These are phyloP conservation scores for Poecile atricapillus DNA, from an alignment of 2,113 vertebrate species.

Conservation along the genomic window DNA sequence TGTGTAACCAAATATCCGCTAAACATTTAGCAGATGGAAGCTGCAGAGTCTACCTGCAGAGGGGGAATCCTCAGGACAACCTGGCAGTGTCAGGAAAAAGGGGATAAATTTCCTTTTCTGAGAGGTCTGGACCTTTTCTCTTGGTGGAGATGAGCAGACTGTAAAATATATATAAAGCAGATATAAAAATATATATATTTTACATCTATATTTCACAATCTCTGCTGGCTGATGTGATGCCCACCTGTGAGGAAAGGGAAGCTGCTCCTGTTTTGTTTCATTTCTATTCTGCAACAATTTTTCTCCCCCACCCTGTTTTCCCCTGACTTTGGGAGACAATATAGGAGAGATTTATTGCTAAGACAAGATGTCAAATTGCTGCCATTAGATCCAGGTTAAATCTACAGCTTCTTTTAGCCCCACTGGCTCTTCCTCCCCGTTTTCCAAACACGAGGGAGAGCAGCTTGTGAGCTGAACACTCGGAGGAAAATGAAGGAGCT, in stretches of 20 bases:
- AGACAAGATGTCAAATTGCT: background rate
- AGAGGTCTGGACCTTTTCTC: background rate
- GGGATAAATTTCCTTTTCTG: background rate
- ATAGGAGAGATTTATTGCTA: background rate
- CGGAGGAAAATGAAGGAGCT: conserved; percentile 50
- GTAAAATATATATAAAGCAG: no score
- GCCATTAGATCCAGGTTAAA: background rate
- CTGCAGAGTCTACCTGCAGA: background rate
- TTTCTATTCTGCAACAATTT: background rate
- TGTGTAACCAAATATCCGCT: background rate
- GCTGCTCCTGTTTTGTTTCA: background rate
- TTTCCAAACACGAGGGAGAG: conserved; percentile 39
- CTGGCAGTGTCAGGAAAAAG: background rate
- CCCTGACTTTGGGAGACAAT: background rate
- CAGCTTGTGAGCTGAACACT: conserved; percentile 43
- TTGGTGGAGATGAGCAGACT: background rate
- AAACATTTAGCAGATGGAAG: background rate
- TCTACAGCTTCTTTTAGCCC: background rate
- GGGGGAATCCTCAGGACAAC: background rate
- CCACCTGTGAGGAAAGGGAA: background rate
- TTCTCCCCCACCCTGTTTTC: background rate
- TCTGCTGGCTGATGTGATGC: background rate
- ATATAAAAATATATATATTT: rapidly evolving
- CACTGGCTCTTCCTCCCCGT: conserved; percentile 8
- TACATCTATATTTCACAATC: rapidly evolving